Base-by-base conservation (phyloP, 2,888 invertebrate species). In the Gymnoscelis rufifasciata region DNA sequence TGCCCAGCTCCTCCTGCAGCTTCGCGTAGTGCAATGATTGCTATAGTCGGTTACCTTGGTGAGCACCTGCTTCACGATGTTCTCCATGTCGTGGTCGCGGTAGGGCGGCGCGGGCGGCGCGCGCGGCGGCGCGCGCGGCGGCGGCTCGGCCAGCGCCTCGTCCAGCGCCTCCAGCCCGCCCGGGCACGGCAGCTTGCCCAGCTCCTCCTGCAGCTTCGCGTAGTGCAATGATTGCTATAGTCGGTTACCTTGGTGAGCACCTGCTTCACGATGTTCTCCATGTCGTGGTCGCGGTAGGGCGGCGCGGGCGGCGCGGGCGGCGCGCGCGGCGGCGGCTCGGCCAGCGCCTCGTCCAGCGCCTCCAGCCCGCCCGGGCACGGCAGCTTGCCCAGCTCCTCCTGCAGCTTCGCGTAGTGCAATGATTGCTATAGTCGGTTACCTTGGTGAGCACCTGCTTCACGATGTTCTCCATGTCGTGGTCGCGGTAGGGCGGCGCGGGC, bases 201-300 rank as follows among this genome's bases (percentile, higher is more conserved):
- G 88, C 82, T 97, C 96, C 76, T 97, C 96, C 64, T 95, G 93
- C 54, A 97, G 86, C 70, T 95, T 93, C 59, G 92, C 92, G 77
- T 94, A 94, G 76, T 19, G 19, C 19, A n/a, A n/a, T n/a, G n/a
- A n/a, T n/a, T n/a, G n/a, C n/a, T n/a, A n/a, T n/a, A n/a, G n/a
- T n/a, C n/a, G n/a, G n/a, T n/a, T n/a, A n/a, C n/a, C n/a, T n/a
- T n/a, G n/a, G n/a, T n/a, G n/a, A n/a, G n/a, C n/a, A n/a, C n/a
- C n/a, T n/a, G n/a, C n/a, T n/a, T n/a, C n/a, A n/a, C n/a, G n/a
- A n/a, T n/a, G n/a, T n/a, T n/a, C n/a, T n/a, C n/a, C n/a, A n/a
- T n/a, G n/a, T n/a, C n/a, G n/a, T n/a, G n/a, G n/a, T n/a, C n/a
- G n/a, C n/a, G n/a, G n/a, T n/a, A n/a, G n/a, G n/a, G n/a, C n/a